Percentiles rank a stretch among this genome's conserved stretches.
Conservation (phyloP, 2,113 vertebrate species). For the Tautogolabrus adspersus region DNA sequence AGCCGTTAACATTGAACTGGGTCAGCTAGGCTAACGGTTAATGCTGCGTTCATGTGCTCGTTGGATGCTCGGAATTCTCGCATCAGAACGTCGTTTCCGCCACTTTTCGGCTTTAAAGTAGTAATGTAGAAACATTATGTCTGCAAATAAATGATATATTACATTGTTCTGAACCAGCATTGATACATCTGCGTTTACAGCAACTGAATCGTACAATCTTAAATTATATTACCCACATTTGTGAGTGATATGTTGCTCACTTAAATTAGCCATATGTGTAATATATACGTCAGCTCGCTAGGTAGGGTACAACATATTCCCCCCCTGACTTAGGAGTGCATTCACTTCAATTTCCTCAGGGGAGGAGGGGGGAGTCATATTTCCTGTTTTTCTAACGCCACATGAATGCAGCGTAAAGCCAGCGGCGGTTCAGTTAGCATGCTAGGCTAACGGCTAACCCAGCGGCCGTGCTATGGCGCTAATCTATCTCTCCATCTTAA, state of each 20-base stretch:
- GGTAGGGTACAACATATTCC: too few relatives aligned
- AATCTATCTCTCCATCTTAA: conserved; percentile 75
- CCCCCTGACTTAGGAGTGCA: too few relatives aligned
- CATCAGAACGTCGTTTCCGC: too few relatives aligned
- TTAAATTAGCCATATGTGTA: too few relatives aligned
- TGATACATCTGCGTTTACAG: too few relatives aligned
- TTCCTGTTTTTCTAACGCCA: neutral
- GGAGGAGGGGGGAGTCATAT: neutral
- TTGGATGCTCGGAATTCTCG: neutral
- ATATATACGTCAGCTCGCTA: too few relatives aligned
- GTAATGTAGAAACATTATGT: neutral
- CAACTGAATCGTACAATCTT: too few relatives aligned
- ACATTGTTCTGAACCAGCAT: too few relatives aligned
- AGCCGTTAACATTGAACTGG: conserved; percentile 34
- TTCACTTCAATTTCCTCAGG: neutral
- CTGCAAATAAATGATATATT: too few relatives aligned
- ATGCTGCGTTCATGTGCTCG: neutral
- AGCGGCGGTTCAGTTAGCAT: neutral
- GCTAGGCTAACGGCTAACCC: conserved; percentile 48
- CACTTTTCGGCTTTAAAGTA: neutral
- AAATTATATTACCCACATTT: too few relatives aligned
- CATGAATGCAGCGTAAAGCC: neutral
- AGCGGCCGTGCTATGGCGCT: conserved; percentile 51
- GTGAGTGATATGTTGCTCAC: too few relatives aligned
- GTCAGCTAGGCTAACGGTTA: conserved; percentile 55